Percentiles rank a stretch among this genome's conserved stretches.
Evolutionary conservation across 2,888 invertebrate genomes (phyloP).

Genomic region (Nymphalis urticae): DNA sequence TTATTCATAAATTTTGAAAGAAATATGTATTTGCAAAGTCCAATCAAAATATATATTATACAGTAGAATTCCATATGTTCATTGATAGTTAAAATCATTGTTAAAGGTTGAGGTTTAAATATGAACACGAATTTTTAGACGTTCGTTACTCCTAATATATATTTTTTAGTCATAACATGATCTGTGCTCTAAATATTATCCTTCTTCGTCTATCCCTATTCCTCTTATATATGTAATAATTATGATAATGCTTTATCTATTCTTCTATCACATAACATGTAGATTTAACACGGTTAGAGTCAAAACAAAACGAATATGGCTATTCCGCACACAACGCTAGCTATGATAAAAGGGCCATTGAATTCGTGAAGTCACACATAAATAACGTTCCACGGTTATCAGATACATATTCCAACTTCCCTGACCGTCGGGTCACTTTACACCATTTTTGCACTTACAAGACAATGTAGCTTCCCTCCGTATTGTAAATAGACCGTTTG

Average conservation of each 20-base stretch:
- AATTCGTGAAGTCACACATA: constrained; percentile 36
- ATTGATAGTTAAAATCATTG: no score
- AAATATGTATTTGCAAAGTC: no score
- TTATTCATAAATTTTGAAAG: background rate
- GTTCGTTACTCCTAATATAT: no score
- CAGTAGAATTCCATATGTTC: no score
- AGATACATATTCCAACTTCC: constrained; percentile 30
- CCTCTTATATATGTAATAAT: no score
- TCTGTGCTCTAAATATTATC: no score
- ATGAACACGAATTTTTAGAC: no score
- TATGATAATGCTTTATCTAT: no score
- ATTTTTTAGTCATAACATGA: no score
- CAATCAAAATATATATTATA: no score
- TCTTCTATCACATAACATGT: background rate
- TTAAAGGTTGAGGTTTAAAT: no score
- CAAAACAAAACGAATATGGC: constrained; percentile 23
- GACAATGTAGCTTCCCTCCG: constrained; percentile 44
- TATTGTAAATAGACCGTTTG: constrained; percentile 59
- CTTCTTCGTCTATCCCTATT: no score
- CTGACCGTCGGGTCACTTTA: constrained; percentile 38
- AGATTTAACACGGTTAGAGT: background rate
- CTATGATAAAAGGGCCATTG: constrained; percentile 33
- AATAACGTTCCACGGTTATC: constrained; percentile 32
- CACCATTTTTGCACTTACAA: constrained; percentile 48
- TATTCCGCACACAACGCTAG: constrained; percentile 14